Percentiles rank a stretch among this genome's conserved stretches.
Evolutionary conservation across 1,140 invertebrate species (phyloP).

Genomic region (Ctenoplectra terminalis): DNA sequence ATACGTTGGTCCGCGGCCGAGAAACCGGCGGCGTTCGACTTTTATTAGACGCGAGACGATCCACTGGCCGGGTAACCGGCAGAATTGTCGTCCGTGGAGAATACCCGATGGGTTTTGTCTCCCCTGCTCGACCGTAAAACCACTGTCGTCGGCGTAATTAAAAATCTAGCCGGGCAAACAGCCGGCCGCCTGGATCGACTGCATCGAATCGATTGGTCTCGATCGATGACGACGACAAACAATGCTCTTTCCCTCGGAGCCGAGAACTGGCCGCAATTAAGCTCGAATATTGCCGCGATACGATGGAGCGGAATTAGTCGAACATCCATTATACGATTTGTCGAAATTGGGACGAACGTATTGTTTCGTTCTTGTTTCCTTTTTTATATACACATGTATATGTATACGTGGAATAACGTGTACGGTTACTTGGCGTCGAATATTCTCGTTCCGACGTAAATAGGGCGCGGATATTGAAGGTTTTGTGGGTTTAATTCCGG

Average conservation of each 20-base stretch:
- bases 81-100: conserved; percentile 58
- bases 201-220: conserved; percentile 13
- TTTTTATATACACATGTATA: no score
- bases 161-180: conserved; percentile 56
- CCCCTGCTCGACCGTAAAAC: conserved; percentile 44
- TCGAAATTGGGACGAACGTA: conserved; percentile 10
- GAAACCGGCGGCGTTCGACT: conserved; percentile 52
- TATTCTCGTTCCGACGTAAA: conserved; percentile 3
- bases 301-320: conserved; percentile 37
- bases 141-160: conserved; percentile 63
- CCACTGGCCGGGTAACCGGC: conserved; percentile 37
- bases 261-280: conserved; percentile 32
- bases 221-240: conserved; percentile 41
- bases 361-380: background rate
- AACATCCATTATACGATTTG: conserved; percentile 30
- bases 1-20: conserved; percentile 53
- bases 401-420: background rate
- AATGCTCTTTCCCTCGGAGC: conserved; percentile 12
- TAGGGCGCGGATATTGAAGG: background rate
- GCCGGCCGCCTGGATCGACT: conserved; percentile 12
- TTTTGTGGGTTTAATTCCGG: background rate
- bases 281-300: conserved; percentile 46
- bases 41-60: conserved; percentile 64
- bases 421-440: background rate
- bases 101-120: conserved; percentile 44